A percentile compares a stretch with the other conserved stretches of the same genome.
These are phyloP conservation scores for Passer montanus DNA, from an alignment of 2,113 vertebrate species.

Conservation along the genomic window DNA sequence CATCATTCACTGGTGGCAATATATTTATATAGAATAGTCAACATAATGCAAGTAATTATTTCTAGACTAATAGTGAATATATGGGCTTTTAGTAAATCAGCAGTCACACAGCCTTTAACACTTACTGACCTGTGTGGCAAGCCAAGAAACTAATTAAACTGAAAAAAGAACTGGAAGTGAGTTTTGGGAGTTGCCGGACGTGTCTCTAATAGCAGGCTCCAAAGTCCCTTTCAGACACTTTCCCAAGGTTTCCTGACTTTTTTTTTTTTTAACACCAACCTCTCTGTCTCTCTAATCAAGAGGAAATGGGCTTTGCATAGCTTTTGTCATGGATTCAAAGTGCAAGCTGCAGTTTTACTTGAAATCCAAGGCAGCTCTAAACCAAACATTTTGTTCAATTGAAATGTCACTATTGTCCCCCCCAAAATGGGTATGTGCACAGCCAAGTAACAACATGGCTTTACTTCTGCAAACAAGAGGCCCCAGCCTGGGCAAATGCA, in stretches of 20 bases:
- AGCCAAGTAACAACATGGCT: not conserved
- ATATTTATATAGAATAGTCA: not conserved
- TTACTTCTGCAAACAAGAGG: not conserved
- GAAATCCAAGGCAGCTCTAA: constrained; percentile 33
- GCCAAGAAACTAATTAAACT: constrained; percentile 48
- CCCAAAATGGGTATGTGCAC: not conserved
- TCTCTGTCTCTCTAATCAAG: constrained; percentile 56
- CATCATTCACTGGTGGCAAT: not conserved
- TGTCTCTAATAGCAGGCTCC: constrained; percentile 63
- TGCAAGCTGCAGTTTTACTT: constrained; percentile 47
- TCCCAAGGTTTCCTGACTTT: constrained; percentile 71
- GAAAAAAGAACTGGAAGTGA: constrained; percentile 53
- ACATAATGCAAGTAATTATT: not conserved
- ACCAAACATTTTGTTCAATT: not conserved
- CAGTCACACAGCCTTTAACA: constrained; percentile 12
- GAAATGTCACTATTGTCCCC: not conserved
- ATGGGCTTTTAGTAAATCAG: constrained; percentile 1
- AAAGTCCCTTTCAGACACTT: constrained; percentile 63
- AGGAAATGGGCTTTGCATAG: constrained; percentile 72
- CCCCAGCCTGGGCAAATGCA: not conserved
- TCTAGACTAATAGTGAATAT: constrained; percentile 1
- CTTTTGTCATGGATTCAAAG: constrained; percentile 66
- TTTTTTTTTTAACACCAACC: constrained; percentile 51
- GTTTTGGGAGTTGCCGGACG: constrained; percentile 58
- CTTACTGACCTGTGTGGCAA: not conserved